A percentile compares a stretch with the other conserved stretches of the same genome.
Conservation (phyloP, 2,888 invertebrate genomes). For the Creontiades dilutus region DNA sequence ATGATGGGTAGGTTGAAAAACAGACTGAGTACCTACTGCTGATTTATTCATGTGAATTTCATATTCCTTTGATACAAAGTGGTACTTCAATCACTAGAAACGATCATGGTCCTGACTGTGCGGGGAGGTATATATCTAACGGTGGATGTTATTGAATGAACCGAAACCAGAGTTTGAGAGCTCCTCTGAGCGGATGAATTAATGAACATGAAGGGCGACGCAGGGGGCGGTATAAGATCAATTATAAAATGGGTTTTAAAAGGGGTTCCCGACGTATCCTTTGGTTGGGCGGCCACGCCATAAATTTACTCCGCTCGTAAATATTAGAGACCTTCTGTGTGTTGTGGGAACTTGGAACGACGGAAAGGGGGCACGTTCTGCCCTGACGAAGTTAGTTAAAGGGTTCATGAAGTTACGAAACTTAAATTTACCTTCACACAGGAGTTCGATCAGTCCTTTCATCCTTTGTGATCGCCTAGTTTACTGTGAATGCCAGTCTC, state of each 20-base stretch:
- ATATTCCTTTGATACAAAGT: no score
- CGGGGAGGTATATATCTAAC: no score
- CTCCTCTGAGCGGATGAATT: neutral
- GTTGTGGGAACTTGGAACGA: neutral
- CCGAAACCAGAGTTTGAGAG: neutral
- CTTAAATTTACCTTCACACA: neutral
- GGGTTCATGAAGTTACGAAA: neutral
- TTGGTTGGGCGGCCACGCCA: neutral
- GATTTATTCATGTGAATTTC: no score
- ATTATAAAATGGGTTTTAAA: conserved; percentile 32
- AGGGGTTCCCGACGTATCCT: conserved; percentile 15
- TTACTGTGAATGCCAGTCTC: neutral
- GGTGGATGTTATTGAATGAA: neutral
- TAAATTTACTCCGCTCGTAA: conserved; percentile 2
- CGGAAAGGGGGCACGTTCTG: neutral
- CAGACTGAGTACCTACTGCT: no score
- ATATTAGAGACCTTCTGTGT: neutral
- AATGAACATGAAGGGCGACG: neutral
- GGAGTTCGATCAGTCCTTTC: neutral
- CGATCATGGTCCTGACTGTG: no score
- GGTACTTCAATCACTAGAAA: no score
- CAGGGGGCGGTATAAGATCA: neutral
- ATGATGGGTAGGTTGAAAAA: no score
- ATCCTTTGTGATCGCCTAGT: conserved; percentile 15
- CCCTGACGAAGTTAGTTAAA: neutral